Conservation (phyloP, 2,113 vertebrate species). For the Anoura caudifer region DNA sequence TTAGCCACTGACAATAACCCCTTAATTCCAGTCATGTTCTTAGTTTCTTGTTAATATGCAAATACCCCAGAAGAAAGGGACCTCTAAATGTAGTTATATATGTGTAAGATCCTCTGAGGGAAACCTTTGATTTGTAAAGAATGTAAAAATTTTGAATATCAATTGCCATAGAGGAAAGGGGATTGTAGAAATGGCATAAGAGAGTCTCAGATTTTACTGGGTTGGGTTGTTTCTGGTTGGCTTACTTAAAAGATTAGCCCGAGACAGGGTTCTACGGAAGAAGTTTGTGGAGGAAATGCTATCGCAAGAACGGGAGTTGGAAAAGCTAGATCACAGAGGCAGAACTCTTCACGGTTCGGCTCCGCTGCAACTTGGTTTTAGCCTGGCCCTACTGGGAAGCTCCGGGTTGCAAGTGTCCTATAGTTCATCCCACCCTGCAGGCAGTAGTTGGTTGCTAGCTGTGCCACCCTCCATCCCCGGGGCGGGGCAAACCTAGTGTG, state of each 20-base stretch:
- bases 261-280: background rate
- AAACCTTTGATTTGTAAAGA: background rate
- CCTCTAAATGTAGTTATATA: background rate
- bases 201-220: background rate
- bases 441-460: background rate
- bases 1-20: background rate
- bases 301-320: background rate
- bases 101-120: background rate
- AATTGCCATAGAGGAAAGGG: background rate
- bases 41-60: background rate
- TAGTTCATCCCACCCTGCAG: background rate
- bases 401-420: rapidly evolving
- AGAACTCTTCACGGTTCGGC: background rate
- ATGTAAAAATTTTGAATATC: background rate
- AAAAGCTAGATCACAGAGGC: background rate
- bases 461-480: rapidly evolving
- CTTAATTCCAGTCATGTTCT: background rate
- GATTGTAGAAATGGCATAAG: background rate
- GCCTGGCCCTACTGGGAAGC: rapidly evolving
- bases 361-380: rapidly evolving
- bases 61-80: background rate
- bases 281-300: background rate
- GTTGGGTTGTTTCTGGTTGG: background rate
- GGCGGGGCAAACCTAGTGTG: background rate
- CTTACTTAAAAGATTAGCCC: background rate